Evolutionary conservation across 1,140 invertebrate genomes (phyloP), one percentile per base, ranked within the genome.

Genomic region (Pogonomyrmex barbatus): DNA sequence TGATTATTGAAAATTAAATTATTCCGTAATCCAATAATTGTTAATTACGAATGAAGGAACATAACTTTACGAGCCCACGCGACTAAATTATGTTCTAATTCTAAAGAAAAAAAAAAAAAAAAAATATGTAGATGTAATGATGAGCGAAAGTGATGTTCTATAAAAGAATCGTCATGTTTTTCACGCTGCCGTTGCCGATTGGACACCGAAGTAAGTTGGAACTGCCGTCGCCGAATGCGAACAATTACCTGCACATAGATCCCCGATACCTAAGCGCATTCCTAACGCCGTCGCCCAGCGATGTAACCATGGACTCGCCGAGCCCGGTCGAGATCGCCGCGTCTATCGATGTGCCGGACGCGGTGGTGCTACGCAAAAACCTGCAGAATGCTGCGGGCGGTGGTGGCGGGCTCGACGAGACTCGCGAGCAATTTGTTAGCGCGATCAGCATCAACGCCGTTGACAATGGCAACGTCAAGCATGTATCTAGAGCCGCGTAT

Each of bases 221-320:
- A 91, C 86, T 94, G 89, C 90, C 93, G 76, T 93, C 92, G 73
- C 90, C 81, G 50, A 93, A 90, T 77, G 89, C 88, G 85, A 94
- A 94, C 77, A 92, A 94, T 91, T 93, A 93, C 78, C 90, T 93
- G 89, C 89, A 90, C 86, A 92, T 93, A 90, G 92, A 91, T 78
- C 79, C 90, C 70, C 94, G 94, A 91, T 94, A 94, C 70, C 88
- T 93, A 68, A 93, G 87, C 87, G 91, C 93, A 73, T 94, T 95
- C 87, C 93, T 95, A 87, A 96, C 95, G 88, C 96, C 96, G 56
- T 96, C 96, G 60, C 95, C 96, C 77, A 95, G 94, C 85, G 96
- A 96, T 91, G 91, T 96, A 45, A 94, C 93, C 63, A 96, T 96
- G 95, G 95, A 94, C 86, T 95, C 95, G 54, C 95, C 95, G 67